Conservation (phyloP, 2,113 vertebrate genomes). For the Burhinus bistriatus region DNA sequence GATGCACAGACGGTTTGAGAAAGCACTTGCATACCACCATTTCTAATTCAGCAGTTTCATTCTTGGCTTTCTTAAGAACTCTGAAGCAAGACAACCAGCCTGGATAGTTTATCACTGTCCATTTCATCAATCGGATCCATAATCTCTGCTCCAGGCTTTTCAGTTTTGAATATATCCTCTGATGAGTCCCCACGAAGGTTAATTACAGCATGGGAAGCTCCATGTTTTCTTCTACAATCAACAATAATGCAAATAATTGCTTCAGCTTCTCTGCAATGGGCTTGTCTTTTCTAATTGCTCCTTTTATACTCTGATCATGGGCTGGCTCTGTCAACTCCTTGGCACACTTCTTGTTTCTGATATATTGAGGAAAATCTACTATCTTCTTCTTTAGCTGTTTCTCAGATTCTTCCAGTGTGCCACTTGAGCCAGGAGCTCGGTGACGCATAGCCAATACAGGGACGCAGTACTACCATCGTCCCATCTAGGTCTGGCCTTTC, state of each 20-base stretch:
- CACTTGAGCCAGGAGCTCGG: not conserved
- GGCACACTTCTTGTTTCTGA: not conserved
- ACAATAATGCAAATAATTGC: not conserved
- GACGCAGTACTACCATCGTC: rapidly evolving
- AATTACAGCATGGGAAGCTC: not conserved
- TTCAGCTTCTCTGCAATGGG: not conserved
- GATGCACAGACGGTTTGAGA: not conserved
- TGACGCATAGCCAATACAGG: rapidly evolving
- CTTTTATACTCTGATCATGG: not conserved
- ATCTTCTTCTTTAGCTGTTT: not conserved
- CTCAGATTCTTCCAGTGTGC: not conserved
- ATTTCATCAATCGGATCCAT: not conserved
- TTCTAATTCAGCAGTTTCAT: not conserved
- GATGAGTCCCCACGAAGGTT: not conserved
- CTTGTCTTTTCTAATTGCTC: not conserved
- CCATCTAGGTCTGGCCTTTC: rapidly evolving
- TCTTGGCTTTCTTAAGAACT: not conserved
- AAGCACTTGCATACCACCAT: not conserved
- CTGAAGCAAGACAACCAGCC: not conserved
- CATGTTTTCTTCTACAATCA: not conserved
- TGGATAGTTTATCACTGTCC: not conserved
- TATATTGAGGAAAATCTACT: not conserved
- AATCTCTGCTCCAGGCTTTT: not conserved
- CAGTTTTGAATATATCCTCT: not conserved
- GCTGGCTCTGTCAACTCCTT: not conserved